Base-by-base conservation (phyloP, 2,888 invertebrate species). In the Alloplasta piceator region DNA sequence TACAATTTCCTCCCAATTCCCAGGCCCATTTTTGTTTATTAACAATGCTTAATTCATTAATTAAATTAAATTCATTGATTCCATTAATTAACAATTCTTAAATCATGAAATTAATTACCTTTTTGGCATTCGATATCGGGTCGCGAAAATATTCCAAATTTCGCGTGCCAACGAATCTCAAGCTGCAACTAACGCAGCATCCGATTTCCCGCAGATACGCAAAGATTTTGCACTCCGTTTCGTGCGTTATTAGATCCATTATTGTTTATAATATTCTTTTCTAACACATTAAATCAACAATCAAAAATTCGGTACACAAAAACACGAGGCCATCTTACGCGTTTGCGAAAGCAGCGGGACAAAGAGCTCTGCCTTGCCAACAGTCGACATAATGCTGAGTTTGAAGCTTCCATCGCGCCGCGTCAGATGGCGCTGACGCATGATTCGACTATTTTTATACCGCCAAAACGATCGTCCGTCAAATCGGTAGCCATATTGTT, bases 121-220 rank as follows among this genome's bases (percentile, higher is more conserved):
- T 93, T 84, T 90, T 83, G 12, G 94, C 91, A 72, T 91, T 93
- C 81, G 92, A 89, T 26, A 93, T 90, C 14, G 93, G 89, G 86
- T 95, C 92, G 75, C 93, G 92, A 86, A 94, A 96, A 66, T 94
- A 93, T 52, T 92, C 92, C 0, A 94, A 93, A 76, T 93, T 93
- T 85, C 93, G 94, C 4, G 94, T 92, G 61, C 95, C 95, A 39
- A 95, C 88, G 89, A 95, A 96, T n/a, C 97, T 94, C 73, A 96
- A 91, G 83, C 95, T 94, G 86, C 97, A 97, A 9, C 94, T 92
- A 68, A 94, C 93, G 86, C 97, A 97, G 85, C 96, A 95, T 0
- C 95, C 95, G 56, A 94, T 89, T 60, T 86, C 73, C 14, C 79
- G 82, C 39, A 90, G 68, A 74, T 89, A 85, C 4, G 70, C 55